Evolutionary conservation across 2,888 invertebrate genomes (phyloP), one percentile per base, ranked within the genome.

Genomic region (Aphidoletes aphidimyza): DNA sequence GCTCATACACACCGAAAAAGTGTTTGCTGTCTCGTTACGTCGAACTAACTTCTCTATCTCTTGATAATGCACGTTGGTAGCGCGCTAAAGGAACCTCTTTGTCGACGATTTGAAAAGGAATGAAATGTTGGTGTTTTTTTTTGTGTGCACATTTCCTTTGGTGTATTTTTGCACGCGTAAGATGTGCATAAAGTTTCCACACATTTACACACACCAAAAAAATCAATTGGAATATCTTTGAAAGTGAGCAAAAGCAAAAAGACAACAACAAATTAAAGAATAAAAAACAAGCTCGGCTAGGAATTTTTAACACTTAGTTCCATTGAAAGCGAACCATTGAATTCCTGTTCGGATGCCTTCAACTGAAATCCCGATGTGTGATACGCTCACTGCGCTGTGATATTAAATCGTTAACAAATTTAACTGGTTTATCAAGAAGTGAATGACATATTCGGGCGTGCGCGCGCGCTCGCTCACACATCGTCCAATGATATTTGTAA

Each of bases 401-500:
- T 69, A 69, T 69, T 69, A 69, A 69, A 69, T 69, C 30, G 69
- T 69, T 69, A 69, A 69, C 69, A 69, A 69, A 69, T 69, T 69
- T 30, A 69, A 69, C 69, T 69, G 69, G 69, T 69, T 69, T 69
- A 69, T 69, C 69, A 69, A 69, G 69, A 69, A 69, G 69, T 69
- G 69, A 69, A 69, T 69, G 69, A 69, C 69, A 69, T 30, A 69
- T 69, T 69, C 30, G 34, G 14, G 39, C 81, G 22, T n/a, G 37
- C n/a, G 37, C 19, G n/a, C 9, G 14, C 54, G 5, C 54, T 54
- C n/a, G n/a, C n/a, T n/a, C n/a, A n/a, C n/a, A n/a, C n/a, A n/a
- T n/a, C n/a, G n/a, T n/a, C n/a, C n/a, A n/a, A n/a, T n/a, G n/a
- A 59, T 81, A 81, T 81, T 81, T 81, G 39, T 81, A 39, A 81